Evolutionary conservation across 2,888 invertebrate species (phyloP).

Genomic region (Heteropelma amictum): DNA sequence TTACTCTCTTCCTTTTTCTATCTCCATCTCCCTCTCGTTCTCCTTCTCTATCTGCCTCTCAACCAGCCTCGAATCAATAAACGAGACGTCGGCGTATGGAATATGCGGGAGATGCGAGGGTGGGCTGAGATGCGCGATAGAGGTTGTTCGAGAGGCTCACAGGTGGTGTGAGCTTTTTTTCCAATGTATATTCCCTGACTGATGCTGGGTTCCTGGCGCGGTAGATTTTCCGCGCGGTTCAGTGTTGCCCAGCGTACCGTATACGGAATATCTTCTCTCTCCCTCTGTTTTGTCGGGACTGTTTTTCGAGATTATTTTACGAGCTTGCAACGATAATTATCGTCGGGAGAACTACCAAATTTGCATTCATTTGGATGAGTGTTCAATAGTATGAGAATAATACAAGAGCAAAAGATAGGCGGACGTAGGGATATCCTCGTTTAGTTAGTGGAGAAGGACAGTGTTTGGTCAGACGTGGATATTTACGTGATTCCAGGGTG

Average conservation of each 20-base stretch:
- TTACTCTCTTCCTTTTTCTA: slow-evolving; percentile 17
- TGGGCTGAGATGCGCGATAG: slow-evolving; percentile 35
- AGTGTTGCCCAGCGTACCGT: slow-evolving; percentile 34
- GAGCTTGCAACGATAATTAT: too few relatives aligned
- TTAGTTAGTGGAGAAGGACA: neutral
- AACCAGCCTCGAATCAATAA: slow-evolving; percentile 67
- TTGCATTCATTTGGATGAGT: neutral
- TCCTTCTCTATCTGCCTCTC: slow-evolving; percentile 18
- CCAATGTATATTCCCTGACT: neutral
- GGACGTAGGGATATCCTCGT: neutral
- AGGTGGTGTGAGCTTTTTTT: slow-evolving; percentile 42
- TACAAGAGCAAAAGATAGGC: neutral
- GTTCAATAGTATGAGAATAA: neutral
- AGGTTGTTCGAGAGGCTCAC: slow-evolving; percentile 46
- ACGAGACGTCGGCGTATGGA: slow-evolving; percentile 48
- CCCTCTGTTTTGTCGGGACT: neutral
- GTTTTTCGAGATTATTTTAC: neutral
- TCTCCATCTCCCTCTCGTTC: slow-evolving; percentile 38
- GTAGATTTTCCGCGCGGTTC: slow-evolving; percentile 44
- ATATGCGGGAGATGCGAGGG: slow-evolving; percentile 38
- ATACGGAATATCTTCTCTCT: slow-evolving; percentile 22
- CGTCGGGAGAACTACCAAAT: too few relatives aligned
- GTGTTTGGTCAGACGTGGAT: slow-evolving; percentile 18
- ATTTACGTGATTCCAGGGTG: neutral
- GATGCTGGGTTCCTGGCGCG: slow-evolving; percentile 38